Base-by-base conservation (phyloP, 2,797 vertebrate species). In the Dendrocincla tyrannina region DNA sequence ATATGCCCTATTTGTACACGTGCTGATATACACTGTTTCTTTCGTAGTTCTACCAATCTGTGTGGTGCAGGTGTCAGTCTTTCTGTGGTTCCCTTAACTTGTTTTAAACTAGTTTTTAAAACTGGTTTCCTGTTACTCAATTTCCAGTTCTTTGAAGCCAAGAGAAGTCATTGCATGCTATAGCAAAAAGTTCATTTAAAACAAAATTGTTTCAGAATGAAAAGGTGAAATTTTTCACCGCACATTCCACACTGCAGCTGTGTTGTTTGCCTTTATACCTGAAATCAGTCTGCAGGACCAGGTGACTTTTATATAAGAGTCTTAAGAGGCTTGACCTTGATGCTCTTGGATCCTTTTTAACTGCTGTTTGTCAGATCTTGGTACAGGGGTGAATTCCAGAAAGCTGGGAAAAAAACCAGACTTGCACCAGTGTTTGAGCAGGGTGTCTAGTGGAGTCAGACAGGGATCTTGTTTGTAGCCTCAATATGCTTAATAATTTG, bases 301-400 rank as follows among this genome's bases (percentile, higher is more conserved):
- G 89, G 82, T 91, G 95, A 92, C 89, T 91, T 95, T 94, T 92
- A 95, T 52, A 5, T 91, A 93, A 92, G 78, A 93, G 76, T 73
- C 76, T 92, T 94, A 81, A 91, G 94, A 93, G 73, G 56, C 79
- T 93, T 96, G 94, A 96, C 94, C 96, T 92, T 94, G 94, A 39
- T 94, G 81, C 35, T 55, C 53, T 70, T 7, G 4, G 49, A 80
- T 68, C 30, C n/a, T 83, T 92, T 88, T 72, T 77, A 74, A 24
- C 19, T 64, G 41, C 78, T 75, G 53, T 58, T 91, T 80, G 63
- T 92, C 63, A 69, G 70, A 50, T 73, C 66, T 81, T 82, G 55
- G 20, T 84, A 13, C 5, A 63, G 50, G 39, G 79, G 25, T 86
- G 49, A 67, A 76, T 92, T 83, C 58, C 59, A 78, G 76, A 70